Conservation (phyloP, 1,140 invertebrate genomes). For the Tetramorium alpestre region DNA sequence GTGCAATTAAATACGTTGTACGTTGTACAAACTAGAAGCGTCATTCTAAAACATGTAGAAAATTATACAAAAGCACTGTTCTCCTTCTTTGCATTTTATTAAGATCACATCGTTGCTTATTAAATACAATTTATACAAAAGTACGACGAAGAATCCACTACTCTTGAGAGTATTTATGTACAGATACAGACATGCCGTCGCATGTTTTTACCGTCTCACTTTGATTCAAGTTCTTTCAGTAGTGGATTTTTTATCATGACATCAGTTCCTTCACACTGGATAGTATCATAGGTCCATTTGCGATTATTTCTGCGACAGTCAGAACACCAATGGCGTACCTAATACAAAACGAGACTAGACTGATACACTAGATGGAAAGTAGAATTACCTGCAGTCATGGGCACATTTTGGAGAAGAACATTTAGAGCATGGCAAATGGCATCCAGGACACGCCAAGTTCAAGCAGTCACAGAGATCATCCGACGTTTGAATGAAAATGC, state of each 20-base stretch:
- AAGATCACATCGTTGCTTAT: neutral
- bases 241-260: slow-evolving; percentile 73
- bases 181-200: neutral
- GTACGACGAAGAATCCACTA: neutral
- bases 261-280: slow-evolving; percentile 83
- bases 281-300: slow-evolving; percentile 81
- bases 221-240: slow-evolving; percentile 63
- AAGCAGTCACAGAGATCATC: slow-evolving; percentile 93
- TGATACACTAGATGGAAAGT: neutral
- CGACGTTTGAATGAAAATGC: slow-evolving; percentile 84
- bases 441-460: slow-evolving; percentile 89
- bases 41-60: neutral
- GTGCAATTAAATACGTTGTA: neutral
- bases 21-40: neutral
- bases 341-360: neutral
- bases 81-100: neutral
- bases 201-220: slow-evolving; percentile 6
- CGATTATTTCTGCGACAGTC: slow-evolving; percentile 76
- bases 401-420: slow-evolving; percentile 89
- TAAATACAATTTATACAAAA: neutral
- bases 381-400: slow-evolving; percentile 86
- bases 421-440: slow-evolving; percentile 92
- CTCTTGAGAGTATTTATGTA: neutral
- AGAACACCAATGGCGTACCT: neutral
- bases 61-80: neutral